Evolutionary conservation across 2,797 vertebrate species (phyloP).

Genomic region (Gymnothorax javanicus): DNA sequence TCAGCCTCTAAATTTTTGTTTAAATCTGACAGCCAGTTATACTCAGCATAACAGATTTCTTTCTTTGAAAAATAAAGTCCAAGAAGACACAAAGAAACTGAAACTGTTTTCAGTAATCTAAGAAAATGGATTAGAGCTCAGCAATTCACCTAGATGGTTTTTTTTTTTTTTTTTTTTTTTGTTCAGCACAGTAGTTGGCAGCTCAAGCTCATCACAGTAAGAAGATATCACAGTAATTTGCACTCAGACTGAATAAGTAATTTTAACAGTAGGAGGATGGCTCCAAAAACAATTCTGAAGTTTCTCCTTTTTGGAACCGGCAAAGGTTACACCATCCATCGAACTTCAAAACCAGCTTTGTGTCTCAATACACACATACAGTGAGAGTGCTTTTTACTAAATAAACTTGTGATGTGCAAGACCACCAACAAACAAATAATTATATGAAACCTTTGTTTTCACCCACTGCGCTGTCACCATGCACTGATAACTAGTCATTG

Average conservation of each 20-base stretch:
- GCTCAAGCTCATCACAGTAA: slow-evolving; percentile 67
- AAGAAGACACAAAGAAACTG: neutral
- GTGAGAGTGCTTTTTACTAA: slow-evolving; percentile 33
- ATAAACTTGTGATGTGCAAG: neutral
- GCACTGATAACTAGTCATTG: slow-evolving; percentile 42
- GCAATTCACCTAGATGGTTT: neutral
- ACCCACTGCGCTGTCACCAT: slow-evolving; percentile 31
- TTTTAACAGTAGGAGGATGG: slow-evolving; percentile 76
- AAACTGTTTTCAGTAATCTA: neutral
- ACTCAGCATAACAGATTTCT: neutral
- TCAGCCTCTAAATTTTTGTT: neutral
- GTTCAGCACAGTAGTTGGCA: slow-evolving; percentile 56
- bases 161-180: slow-evolving; percentile 52
- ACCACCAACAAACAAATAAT: slow-evolving; percentile 48
- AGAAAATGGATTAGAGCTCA: neutral
- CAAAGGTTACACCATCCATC: slow-evolving; percentile 58
- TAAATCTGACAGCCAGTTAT: neutral
- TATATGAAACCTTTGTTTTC: slow-evolving; percentile 46
- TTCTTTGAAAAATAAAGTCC: neutral
- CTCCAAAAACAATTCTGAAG: slow-evolving; percentile 72
- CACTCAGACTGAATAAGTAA: slow-evolving; percentile 56
- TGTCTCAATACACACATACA: slow-evolving; percentile 54
- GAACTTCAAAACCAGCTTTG: slow-evolving; percentile 48
- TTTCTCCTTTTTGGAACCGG: slow-evolving; percentile 67
- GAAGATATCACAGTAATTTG: slow-evolving; percentile 69